These are phyloP conservation scores for Amniataba percoides DNA, from an alignment of 2,797 vertebrate genomes.

Conservation along the genomic window DNA sequence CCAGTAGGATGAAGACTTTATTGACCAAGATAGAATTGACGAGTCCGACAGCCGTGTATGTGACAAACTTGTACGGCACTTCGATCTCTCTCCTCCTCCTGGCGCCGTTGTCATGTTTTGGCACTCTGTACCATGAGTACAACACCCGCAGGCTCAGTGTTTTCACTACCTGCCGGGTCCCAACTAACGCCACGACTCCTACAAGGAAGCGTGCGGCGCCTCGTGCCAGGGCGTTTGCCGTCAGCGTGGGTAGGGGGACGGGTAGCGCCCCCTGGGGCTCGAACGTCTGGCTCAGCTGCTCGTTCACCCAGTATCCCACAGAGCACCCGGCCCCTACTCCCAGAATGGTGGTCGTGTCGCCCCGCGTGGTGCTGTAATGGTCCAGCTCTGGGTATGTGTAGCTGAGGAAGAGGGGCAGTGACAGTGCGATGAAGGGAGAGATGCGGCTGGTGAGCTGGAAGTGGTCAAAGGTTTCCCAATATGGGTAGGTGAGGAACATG, in stretches of 20 bases:
- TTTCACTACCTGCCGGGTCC: constrained; percentile 85
- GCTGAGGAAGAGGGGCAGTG: constrained; percentile 87
- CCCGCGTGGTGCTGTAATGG: constrained; percentile 93
- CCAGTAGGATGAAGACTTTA: constrained; percentile 84
- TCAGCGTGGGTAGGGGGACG: constrained; percentile 78
- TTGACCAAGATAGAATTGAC: constrained; percentile 88
- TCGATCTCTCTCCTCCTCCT: constrained; percentile 90
- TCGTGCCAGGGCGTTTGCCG: background rate
- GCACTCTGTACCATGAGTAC: constrained; percentile 84
- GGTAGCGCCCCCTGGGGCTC: constrained; percentile 62
- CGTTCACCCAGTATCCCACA: constrained; percentile 91
- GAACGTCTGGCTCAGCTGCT: constrained; percentile 81
- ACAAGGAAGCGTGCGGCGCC: constrained; percentile 79
- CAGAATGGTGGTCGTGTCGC: constrained; percentile 93
- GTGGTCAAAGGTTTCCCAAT: constrained; percentile 89
- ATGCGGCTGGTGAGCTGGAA: constrained; percentile 88
- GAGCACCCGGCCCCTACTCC: constrained; percentile 87
- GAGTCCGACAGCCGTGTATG: constrained; percentile 90
- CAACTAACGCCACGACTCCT: constrained; percentile 85
- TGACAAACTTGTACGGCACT: constrained; percentile 93
- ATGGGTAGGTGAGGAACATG: constrained; percentile 86
- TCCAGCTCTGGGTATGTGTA: constrained; percentile 93
- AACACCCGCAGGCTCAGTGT: constrained; percentile 82
- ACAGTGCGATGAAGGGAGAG: constrained; percentile 85
- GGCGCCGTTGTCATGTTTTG: constrained; percentile 77